phyloP scores from a whole-genome alignment of 2,113 vertebrate genomes.

The Lampris megalopsis region DNA sequence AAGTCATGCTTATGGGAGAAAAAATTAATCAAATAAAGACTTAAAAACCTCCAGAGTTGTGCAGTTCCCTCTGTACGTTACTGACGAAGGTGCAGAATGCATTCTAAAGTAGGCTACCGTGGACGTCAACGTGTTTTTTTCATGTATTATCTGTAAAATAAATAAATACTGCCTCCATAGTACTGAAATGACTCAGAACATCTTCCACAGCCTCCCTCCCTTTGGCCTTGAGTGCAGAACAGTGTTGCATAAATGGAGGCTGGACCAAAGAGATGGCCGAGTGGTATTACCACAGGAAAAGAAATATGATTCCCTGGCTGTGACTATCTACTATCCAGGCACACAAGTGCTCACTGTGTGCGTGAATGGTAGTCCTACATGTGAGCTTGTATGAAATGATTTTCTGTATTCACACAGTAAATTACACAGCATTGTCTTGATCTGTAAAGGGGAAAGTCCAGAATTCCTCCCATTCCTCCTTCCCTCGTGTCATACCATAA shows the following conservation, averaged over 20 bases:
- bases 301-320: not conserved
- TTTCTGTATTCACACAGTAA: too few species aligned
- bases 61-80: not conserved
- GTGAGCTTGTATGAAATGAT: too few species aligned
- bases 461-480: too few species aligned
- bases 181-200: conserved; percentile 36
- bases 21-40: not conserved
- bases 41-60: not conserved
- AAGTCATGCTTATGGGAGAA: not conserved
- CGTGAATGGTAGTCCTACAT: too few species aligned
- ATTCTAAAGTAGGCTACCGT: not conserved
- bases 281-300: not conserved
- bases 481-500: too few species aligned
- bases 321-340: not conserved
- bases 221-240: conserved; percentile 4
- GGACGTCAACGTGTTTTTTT: conserved; percentile 10
- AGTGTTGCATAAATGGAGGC: not conserved
- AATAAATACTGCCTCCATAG: conserved; percentile 34
- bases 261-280: not conserved
- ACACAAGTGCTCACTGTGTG: not conserved
- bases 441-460: too few species aligned
- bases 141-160: conserved; percentile 5
- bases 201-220: conserved; percentile 11
- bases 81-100: not conserved
- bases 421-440: too few species aligned